Evolutionary conservation across 2,113 vertebrate species (phyloP), one percentile per base, ranked within the genome.

Genomic region (Thunnus maccoyii): DNA sequence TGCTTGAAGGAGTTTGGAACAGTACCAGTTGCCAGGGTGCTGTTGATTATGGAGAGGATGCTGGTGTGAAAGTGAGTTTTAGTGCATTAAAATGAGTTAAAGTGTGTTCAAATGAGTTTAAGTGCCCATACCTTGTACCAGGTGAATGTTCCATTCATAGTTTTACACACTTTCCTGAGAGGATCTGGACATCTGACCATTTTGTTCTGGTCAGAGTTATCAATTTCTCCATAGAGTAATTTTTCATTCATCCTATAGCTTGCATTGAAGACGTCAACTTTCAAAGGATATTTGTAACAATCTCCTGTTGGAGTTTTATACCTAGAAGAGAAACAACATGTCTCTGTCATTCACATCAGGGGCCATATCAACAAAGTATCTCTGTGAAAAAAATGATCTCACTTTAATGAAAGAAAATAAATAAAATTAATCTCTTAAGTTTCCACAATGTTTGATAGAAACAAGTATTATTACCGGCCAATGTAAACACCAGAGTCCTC

Each of bases 71-170:
- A 3, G 27, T 30, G 27, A 30, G 27, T 30, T 30, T 30, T 30
- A 4, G 27, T 30, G 27, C 4, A 30, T 30, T 30, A 30, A 30
- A 30, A 1, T 30, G 27, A 30, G 27, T 30, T 30, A 30, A 30
- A 30, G 27, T 30, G 36, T 41, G 36, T 41, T 7, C 6, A 8
- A 9, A 8, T 41, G 3, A 36, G 32, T 12, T 3, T 12, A 47
- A 32, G 44, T 50, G 20, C 14, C 5, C 72, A 2, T 84, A 93
- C 93, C 90, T 90, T 92, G 61, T 75, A 75, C 93, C 93, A 94
- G 67, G 25, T 88, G 13, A 82, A 4, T 0, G 1, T 71, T 54
- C 92, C 92, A 0, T 13, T 2, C 2, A 82, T 3, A 0, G 0
- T 0, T 0, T 0, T 0, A 46, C 92, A 93, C 1, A 16, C 50